These are phyloP conservation scores for Argya squamiceps DNA, from an alignment of 2,797 vertebrate genomes.

Conservation along the genomic window DNA sequence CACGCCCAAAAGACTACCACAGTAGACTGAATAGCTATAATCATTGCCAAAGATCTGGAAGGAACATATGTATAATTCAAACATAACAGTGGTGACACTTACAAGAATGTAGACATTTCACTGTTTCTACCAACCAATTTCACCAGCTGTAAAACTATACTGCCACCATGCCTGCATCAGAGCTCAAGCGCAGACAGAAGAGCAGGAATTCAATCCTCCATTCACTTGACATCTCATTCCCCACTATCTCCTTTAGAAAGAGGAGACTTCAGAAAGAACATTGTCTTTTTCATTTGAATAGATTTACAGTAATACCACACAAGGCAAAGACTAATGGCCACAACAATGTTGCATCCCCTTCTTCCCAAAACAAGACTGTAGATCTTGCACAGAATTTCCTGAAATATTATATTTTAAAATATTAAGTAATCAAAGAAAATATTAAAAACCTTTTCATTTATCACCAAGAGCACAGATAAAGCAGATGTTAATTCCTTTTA, in stretches of 20 bases:
- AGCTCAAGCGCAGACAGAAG: neutral
- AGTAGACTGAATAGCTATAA: neutral
- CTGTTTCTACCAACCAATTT: neutral
- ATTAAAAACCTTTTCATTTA: neutral
- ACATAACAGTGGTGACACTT: neutral
- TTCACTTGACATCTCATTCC: neutral
- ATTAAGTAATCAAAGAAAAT: neutral
- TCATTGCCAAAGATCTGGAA: neutral
- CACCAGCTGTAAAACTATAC: neutral
- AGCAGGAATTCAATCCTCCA: neutral
- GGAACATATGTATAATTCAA: neutral
- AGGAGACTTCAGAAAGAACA: neutral
- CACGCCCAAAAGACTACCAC: neutral
- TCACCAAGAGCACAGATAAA: neutral
- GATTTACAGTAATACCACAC: neutral
- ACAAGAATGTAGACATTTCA: neutral
- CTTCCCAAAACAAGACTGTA: neutral
- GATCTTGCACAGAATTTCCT: neutral
- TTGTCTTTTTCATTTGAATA: rapidly evolving
- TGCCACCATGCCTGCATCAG: neutral
- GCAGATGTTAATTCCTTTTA: neutral
- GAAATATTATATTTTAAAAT: neutral
- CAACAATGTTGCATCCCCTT: rapidly evolving
- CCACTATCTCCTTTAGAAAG: neutral
- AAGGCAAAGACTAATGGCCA: neutral